Conservation (phyloP, 2,797 vertebrate genomes). For the Hipposideros larvatus region DNA sequence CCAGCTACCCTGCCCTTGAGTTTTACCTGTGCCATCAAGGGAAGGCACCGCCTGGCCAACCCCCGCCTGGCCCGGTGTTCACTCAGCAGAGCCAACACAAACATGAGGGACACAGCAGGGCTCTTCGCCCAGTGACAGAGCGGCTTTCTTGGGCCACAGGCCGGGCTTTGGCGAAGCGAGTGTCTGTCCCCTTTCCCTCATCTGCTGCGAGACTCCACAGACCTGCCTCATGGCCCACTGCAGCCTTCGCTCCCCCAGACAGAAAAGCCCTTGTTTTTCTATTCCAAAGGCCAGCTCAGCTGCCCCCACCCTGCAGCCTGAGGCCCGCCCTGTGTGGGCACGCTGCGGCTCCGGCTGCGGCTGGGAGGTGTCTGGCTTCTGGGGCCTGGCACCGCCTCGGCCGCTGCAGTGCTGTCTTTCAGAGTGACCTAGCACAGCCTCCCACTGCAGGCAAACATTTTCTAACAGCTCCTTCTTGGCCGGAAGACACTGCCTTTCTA, state of each 20-base stretch:
- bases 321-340: background rate
- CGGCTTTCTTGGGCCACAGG: fast-evolving
- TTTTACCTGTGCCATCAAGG: background rate
- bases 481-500: background rate
- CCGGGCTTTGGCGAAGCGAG: fast-evolving
- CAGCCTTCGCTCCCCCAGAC: background rate
- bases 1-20: background rate
- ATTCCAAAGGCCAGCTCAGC: background rate
- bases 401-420: conserved; percentile 28
- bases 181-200: fast-evolving
- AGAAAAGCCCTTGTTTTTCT: background rate
- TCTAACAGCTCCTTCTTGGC: conserved; percentile 45
- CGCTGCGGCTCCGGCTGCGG: fast-evolving
- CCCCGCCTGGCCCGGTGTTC: background rate
- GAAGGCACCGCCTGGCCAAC: background rate
- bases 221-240: fast-evolving
- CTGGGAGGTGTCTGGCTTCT: background rate
- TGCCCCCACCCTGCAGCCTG: too few species aligned
- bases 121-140: background rate
- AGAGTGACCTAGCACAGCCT: conserved; percentile 46
- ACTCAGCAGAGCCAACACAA: background rate
- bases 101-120: background rate
- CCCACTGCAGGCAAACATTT: background rate
- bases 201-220: background rate
- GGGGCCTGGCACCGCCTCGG: background rate